Base-by-base conservation (phyloP, 2,797 vertebrate species). In the Eupleurogrammus muticus region DNA sequence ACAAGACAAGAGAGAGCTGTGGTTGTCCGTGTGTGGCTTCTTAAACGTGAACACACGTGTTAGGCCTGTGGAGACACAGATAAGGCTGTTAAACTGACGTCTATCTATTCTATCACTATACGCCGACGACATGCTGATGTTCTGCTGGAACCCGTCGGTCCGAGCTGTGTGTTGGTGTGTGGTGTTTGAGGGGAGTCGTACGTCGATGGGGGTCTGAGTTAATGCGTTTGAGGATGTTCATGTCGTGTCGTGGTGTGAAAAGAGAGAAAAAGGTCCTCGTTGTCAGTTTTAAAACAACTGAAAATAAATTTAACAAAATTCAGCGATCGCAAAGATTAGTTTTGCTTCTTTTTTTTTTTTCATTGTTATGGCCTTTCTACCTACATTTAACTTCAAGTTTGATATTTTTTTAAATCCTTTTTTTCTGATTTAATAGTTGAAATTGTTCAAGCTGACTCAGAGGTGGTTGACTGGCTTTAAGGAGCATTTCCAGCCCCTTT, bases 291-390 rank as follows among this genome's bases (percentile, higher is more conserved):
- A 77, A 42, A 63, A 87, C 51, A 81, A 80, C 54, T 35, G 28
- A 65, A 86, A 75, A 73, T 61, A 81, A 81, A 69, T 62, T 13
- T 66, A 85, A 76, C 19, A 23, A 38, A 73, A 75, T n/a, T 73
- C 75, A 77, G 66, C n/a, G 70, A 91, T 84, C 70, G 76, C 66
- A 51, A 36, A 86, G 73, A 79, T 86, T 73, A 68, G n/a, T n/a
- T n/a, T n/a, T n/a, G n/a, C n/a, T 86, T 87, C 78, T 32, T 88
- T 82, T 82, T 87, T 47, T 88, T 89, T 88, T 28, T 28, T 6
- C 28, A n/a, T 85, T 75, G 46, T 73, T 93, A 92, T 92, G 92
- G 91, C 88, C 89, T 86, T 91, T 92, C 89, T 93, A 93, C 90
- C 93, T 92, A 91, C 70, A 56, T 73, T 79, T 72, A 77, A 84